Evolutionary conservation across 2,797 vertebrate species (phyloP).

Genomic region (Neoniphon sammara): DNA sequence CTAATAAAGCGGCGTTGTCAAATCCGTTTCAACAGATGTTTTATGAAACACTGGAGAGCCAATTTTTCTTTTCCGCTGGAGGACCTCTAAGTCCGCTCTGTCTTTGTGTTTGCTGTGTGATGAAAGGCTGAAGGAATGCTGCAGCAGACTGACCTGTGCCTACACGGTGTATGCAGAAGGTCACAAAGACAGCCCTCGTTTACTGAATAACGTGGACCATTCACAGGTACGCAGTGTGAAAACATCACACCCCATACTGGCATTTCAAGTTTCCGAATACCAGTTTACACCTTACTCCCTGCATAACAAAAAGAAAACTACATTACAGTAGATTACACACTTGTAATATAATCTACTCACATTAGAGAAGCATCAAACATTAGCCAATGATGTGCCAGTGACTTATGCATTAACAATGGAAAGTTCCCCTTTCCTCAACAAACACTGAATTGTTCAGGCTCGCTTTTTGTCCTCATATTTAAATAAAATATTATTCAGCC

Average conservation of each 20-base stretch:
- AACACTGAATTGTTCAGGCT: slow-evolving; percentile 5
- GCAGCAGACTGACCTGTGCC: slow-evolving; percentile 75
- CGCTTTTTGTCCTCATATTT: not conserved
- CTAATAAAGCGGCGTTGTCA: slow-evolving; percentile 16
- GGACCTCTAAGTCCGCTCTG: slow-evolving; percentile 60
- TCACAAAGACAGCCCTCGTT: slow-evolving; percentile 77
- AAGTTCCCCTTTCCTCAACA: slow-evolving; percentile 34
- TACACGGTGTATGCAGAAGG: slow-evolving; percentile 78
- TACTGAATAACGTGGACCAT: slow-evolving; percentile 80
- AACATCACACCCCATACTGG: slow-evolving; percentile 43
- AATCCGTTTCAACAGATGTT: slow-evolving; percentile 36
- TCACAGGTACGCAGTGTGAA: slow-evolving; percentile 73
- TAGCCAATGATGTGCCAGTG: not conserved
- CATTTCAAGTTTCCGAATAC: not conserved
- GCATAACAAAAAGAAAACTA: not conserved
- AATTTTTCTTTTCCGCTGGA: slow-evolving; percentile 51
- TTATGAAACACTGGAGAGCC: slow-evolving; percentile 35
- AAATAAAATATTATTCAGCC: not conserved
- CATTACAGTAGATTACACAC: not conserved
- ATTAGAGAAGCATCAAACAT: not conserved
- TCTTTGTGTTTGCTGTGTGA: slow-evolving; percentile 81
- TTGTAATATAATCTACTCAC: not conserved
- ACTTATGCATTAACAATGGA: not conserved
- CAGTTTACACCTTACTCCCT: not conserved
- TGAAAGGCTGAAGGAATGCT: slow-evolving; percentile 86